Conservation (phyloP, 2,888 invertebrate genomes). For the Anticlea derivata region DNA sequence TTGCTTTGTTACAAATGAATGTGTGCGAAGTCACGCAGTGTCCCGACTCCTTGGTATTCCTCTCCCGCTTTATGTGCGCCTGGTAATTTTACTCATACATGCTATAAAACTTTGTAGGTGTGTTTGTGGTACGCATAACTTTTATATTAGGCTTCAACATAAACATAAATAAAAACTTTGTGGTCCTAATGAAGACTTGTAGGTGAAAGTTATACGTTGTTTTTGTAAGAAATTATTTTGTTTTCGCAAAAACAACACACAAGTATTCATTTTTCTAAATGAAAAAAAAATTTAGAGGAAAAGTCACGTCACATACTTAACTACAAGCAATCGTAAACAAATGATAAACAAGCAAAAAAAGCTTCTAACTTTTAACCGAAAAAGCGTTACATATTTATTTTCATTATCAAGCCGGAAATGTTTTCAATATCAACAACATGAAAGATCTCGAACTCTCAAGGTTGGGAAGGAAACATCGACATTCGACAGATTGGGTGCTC, state of each 20-base stretch:
- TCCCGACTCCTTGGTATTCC: conserved; percentile 60
- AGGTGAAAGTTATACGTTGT: neutral
- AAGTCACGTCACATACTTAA: no score
- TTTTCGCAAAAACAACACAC: neutral
- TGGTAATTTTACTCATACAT: conserved; percentile 47
- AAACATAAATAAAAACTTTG: conserved; percentile 26
- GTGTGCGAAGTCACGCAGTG: conserved; percentile 72
- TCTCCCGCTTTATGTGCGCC: conserved; percentile 51
- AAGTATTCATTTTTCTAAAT: no score
- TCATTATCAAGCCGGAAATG: conserved; percentile 2
- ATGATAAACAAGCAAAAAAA: no score
- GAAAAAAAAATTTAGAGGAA: no score
- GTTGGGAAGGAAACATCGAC: conserved; percentile 41
- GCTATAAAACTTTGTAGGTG: conserved; percentile 36
- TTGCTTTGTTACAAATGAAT: conserved; percentile 63
- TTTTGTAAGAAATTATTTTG: neutral
- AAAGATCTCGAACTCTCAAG: conserved; percentile 23
- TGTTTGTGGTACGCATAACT: conserved; percentile 29
- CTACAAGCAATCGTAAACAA: no score
- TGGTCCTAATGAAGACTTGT: conserved; percentile 13
- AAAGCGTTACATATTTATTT: neutral
- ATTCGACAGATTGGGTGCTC: conserved; percentile 49
- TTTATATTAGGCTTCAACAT: conserved; percentile 33
- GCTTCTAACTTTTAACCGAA: neutral
- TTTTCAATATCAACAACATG: conserved; percentile 12